These are phyloP conservation scores for Athalia rosae DNA, from an alignment of 2,888 invertebrate species.

Conservation along the genomic window DNA sequence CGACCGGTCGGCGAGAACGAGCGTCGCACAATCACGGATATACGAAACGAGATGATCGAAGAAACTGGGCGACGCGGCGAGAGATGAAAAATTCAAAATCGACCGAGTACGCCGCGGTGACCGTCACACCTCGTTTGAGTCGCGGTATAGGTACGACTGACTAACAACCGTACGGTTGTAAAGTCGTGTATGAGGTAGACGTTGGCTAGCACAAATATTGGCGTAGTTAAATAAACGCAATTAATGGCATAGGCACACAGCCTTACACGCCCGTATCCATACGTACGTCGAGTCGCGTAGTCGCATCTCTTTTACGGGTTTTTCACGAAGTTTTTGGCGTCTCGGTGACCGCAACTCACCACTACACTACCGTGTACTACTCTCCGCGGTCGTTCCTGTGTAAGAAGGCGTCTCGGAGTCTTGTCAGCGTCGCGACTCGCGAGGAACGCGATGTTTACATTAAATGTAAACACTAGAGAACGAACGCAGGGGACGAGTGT, in stretches of 20 bases:
- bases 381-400: too few relatives aligned
- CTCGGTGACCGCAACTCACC: neutral
- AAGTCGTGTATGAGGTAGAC: neutral
- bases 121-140: neutral
- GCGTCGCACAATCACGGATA: neutral
- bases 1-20: neutral
- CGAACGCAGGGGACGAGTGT: conserved; percentile 6
- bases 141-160: neutral
- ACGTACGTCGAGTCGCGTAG: conserved; percentile 10
- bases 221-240: conserved; percentile 64
- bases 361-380: too few relatives aligned
- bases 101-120: conserved; percentile 10
- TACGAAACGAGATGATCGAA: neutral
- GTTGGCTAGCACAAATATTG: conserved; percentile 58
- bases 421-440: conserved; percentile 1
- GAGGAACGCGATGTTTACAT: conserved; percentile 25
- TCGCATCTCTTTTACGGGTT: conserved; percentile 10
- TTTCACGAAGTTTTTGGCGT: conserved; percentile 32
- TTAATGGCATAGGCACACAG: conserved; percentile 53
- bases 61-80: too few relatives aligned
- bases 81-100: neutral
- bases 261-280: too few relatives aligned
- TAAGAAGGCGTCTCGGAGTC: conserved; percentile 34
- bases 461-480: conserved; percentile 35
- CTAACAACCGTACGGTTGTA: conserved; percentile 7